Conservation (phyloP, 2,797 vertebrate genomes). For the Erpetoichthys calabaricus region DNA sequence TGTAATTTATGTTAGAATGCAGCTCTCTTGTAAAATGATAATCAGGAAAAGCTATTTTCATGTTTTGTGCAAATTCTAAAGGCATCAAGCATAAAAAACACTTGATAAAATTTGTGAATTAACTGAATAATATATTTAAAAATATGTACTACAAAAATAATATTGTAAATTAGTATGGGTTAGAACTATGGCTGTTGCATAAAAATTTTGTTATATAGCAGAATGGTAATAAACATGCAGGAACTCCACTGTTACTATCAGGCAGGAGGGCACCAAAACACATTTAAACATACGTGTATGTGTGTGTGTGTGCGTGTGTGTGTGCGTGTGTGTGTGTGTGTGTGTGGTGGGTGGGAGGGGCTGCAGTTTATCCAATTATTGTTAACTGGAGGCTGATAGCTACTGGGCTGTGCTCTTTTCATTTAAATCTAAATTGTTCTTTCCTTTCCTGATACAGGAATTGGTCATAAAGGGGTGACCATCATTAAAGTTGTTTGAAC, state of each 20-base stretch:
- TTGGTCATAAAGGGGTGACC: slow-evolving; percentile 92
- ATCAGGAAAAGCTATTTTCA: too few species aligned
- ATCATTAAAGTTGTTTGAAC: slow-evolving; percentile 99
- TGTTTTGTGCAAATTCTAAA: too few species aligned
- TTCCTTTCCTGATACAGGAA: slow-evolving; percentile 78
- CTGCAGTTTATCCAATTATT: slow-evolving; percentile 88
- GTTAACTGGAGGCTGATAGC: slow-evolving; percentile 67
- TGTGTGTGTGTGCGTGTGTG: not conserved
- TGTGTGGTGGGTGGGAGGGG: too few species aligned
- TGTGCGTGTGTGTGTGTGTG: too few species aligned
- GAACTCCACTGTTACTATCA: slow-evolving; percentile 54
- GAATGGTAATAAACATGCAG: slow-evolving; percentile 56
- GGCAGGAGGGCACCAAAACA: slow-evolving; percentile 79
- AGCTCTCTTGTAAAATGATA: too few species aligned
- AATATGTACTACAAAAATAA: too few species aligned
- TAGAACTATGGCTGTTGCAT: slow-evolving; percentile 26
- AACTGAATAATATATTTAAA: too few species aligned
- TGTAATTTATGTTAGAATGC: too few species aligned
- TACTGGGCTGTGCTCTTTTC: slow-evolving; percentile 65
- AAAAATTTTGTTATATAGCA: slow-evolving; percentile 84
- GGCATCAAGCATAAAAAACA: too few species aligned
- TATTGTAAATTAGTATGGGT: slow-evolving; percentile 20
- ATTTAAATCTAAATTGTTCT: slow-evolving; percentile 88
- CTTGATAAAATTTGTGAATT: too few species aligned
- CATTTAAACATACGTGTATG: slow-evolving; percentile 25